phyloP scores from a whole-genome alignment of 1,140 invertebrate genomes.

The Drosophila burlai region DNA sequence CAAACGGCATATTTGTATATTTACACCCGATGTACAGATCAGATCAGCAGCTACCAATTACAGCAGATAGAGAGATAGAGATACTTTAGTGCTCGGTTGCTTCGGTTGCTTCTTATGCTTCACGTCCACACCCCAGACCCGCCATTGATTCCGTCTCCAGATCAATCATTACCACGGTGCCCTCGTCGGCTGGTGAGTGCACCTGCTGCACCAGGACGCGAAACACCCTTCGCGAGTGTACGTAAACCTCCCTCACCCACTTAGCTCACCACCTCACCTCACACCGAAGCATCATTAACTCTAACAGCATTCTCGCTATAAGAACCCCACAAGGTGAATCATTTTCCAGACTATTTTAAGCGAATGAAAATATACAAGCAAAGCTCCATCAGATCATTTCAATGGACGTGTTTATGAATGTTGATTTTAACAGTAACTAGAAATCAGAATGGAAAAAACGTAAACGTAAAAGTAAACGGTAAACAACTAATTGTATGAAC shows the following conservation, averaged over 20 bases:
- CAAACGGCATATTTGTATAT: slow-evolving; percentile 68
- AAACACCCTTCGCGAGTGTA: slow-evolving; percentile 29
- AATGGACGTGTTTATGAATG: slow-evolving; percentile 74
- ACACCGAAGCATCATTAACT: slow-evolving; percentile 34
- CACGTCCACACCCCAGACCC: slow-evolving; percentile 26
- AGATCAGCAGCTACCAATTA: slow-evolving; percentile 23
- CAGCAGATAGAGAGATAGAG: slow-evolving; percentile 28
- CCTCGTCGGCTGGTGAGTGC: slow-evolving; percentile 1
- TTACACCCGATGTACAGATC: slow-evolving; percentile 54
- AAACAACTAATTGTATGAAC: slow-evolving; percentile 63
- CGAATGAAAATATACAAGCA: slow-evolving; percentile 41
- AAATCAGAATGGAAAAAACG: slow-evolving; percentile 54
- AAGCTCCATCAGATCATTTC: slow-evolving; percentile 70
- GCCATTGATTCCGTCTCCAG: slow-evolving; percentile 22
- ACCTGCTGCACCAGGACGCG: slow-evolving; percentile 1
- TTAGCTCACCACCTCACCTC: slow-evolving; percentile 7
- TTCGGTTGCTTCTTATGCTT: slow-evolving; percentile 68
- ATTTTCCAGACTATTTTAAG: slow-evolving; percentile 54
- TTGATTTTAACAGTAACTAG: slow-evolving; percentile 76
- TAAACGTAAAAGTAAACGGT: slow-evolving; percentile 31
- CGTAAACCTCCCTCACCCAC: slow-evolving; percentile 23
- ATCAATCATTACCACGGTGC: slow-evolving; percentile 26
- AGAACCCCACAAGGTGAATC: slow-evolving; percentile 29
- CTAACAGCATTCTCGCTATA: slow-evolving; percentile 36
- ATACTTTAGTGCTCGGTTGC: slow-evolving; percentile 49